These are phyloP conservation scores for Eleutherodactylus coqui DNA, from an alignment of 2,797 vertebrate genomes.

Conservation along the genomic window DNA sequence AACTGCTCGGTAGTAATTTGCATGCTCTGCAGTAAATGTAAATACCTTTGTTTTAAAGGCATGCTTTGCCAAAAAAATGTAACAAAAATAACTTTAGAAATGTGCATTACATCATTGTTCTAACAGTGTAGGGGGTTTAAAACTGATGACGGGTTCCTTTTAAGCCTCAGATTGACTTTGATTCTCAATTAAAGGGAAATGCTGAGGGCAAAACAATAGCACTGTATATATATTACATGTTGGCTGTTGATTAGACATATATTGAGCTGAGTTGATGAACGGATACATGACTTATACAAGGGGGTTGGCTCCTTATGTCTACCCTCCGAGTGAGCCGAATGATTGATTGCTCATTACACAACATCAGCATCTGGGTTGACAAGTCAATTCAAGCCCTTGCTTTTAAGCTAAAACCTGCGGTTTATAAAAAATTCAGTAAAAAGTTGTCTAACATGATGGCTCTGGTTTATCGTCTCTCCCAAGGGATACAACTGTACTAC, in stretches of 20 bases:
- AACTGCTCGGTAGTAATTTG: too few species aligned
- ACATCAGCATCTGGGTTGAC: conserved; percentile 39
- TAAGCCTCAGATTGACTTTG: neutral
- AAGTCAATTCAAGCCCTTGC: conserved; percentile 27
- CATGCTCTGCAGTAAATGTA: too few species aligned
- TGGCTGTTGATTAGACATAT: neutral
- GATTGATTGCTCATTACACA: conserved; percentile 58
- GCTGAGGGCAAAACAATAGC: neutral
- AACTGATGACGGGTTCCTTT: too few species aligned
- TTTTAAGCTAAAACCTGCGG: conserved; percentile 34
- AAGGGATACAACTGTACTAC: conserved; percentile 12
- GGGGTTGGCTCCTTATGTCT: neutral
- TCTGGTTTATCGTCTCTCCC: conserved; percentile 31
- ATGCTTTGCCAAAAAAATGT: too few species aligned
- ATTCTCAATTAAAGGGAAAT: neutral
- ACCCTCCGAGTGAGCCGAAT: neutral
- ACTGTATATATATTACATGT: neutral
- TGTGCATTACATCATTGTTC: too few species aligned
- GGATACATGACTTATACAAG: neutral
- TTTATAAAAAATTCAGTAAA: conserved; percentile 50
- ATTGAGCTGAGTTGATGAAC: neutral
- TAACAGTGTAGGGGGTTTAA: too few species aligned
- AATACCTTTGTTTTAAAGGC: too few species aligned
- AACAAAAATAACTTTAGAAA: too few species aligned
- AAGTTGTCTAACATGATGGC: conserved; percentile 34